These are phyloP conservation scores for Gallinago undulata DNA, from an alignment of 2,113 vertebrate species.

Conservation along the genomic window DNA sequence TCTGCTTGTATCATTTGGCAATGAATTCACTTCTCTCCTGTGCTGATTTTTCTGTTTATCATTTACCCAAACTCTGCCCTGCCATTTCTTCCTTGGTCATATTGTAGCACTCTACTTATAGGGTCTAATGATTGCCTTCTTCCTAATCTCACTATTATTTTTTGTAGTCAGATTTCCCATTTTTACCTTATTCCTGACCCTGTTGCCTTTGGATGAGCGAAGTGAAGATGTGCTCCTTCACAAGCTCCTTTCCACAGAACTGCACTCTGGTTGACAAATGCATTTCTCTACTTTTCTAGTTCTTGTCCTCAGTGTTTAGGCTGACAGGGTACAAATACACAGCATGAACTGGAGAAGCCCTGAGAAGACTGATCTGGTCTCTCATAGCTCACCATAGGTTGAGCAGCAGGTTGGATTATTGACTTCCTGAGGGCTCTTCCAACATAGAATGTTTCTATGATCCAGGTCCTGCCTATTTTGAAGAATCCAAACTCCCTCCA, in stretches of 20 bases:
- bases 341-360: neutral
- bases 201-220: neutral
- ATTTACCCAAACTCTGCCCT: neutral
- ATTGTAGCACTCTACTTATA: neutral
- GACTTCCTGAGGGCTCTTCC: neutral
- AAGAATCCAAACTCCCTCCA: neutral
- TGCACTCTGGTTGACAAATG: neutral
- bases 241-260: neutral
- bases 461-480: neutral
- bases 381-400: neutral
- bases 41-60: neutral
- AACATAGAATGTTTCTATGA: neutral
- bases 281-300: neutral
- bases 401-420: neutral
- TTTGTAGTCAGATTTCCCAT: neutral
- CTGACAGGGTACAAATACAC: neutral
- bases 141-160: neutral
- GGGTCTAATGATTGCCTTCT: rapidly evolving
- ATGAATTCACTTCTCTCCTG: neutral
- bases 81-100: neutral
- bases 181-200: neutral
- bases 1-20: neutral
- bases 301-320: neutral
- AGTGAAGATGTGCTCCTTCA: neutral
- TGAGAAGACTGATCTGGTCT: neutral